Base-by-base conservation (phyloP, 2,113 vertebrate species). In the Caranx melampygus region DNA sequence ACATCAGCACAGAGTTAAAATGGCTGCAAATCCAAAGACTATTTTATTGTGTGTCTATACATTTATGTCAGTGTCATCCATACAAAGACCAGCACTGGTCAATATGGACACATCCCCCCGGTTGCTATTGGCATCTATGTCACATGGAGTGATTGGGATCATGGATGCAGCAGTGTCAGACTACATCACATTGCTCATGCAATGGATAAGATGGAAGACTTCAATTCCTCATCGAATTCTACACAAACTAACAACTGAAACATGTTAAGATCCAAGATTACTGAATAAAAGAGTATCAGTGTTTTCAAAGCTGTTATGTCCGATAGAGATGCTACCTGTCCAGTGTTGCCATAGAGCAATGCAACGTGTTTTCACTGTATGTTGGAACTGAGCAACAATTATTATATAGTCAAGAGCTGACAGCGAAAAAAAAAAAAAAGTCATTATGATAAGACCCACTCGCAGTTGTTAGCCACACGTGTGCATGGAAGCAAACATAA, bases 321-420 rank as follows among this genome's bases (percentile, higher is more conserved):
- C 26, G 11, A 44, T 18, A 62, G 58, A 42, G 51, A 18, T 71
- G 52, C 18, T 76, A 51, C 59, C 49, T 80, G n/a, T 75, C 62
- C 73, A 72, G 71, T 89, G 80, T 89, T 89, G 89, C 82, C 85
- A 88, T 90, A 92, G 87, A 89, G 87, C 88, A 92, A 88, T 92
- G 86, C 84, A 89, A 90, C 88, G 51, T 78, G 69, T 85, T 86
- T 64, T 87, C 51, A 71, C 75, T 60, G 33, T 58, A 60, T 79
- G 84, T 91, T 89, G 79, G 80, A 91, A 84, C 8, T 76, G 71
- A 87, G 77, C 79, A 68, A 72, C 37, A 72, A 79, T 76, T 42
- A 51, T 63, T 54, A 70, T 59, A 51, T 44, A 47, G 62, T 18
- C n/a, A 51, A 77, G 44, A 31, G 54, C 31, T 87, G 18, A 40